Conservation (phyloP, 1,140 invertebrate species). For the Adelges cooleyi region DNA sequence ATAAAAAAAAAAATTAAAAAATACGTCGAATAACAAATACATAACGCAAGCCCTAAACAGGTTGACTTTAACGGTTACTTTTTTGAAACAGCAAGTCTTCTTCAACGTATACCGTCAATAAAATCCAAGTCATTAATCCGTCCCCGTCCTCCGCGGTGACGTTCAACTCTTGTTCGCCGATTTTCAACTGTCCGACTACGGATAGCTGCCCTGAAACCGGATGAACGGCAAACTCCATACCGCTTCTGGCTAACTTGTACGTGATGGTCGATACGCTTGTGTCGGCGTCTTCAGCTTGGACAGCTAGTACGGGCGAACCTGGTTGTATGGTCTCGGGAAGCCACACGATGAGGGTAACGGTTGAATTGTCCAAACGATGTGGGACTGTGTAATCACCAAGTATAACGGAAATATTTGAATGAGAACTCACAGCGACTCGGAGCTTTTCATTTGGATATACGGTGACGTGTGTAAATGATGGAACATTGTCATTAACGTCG, state of each 20-base stretch:
- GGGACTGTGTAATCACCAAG: constrained; percentile 32
- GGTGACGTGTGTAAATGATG: constrained; percentile 53
- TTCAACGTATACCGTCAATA: constrained; percentile 53
- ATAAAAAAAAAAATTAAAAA: neutral
- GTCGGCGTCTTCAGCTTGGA: neutral
- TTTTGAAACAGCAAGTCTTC: constrained; percentile 41
- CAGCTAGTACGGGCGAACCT: neutral
- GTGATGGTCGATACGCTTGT: neutral
- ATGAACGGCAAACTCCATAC: constrained; percentile 51
- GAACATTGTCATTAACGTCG: constrained; percentile 77
- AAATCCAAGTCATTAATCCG: constrained; percentile 54
- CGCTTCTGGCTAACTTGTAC: neutral
- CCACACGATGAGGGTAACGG: neutral
- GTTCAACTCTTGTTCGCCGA: constrained; percentile 43
- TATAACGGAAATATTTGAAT: constrained; percentile 17
- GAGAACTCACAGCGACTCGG: constrained; percentile 41
- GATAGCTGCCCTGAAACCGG: constrained; percentile 59
- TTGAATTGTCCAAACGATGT: neutral
- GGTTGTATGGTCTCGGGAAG: neutral
- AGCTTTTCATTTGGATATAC: constrained; percentile 52
- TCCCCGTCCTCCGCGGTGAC: constrained; percentile 64
- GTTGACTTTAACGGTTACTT: neutral
- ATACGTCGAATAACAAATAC: no score
- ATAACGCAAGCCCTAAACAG: no score
- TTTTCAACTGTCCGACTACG: constrained; percentile 52